Percentiles rank a stretch among this genome's conserved stretches.
Evolutionary conservation across 2,888 invertebrate genomes (phyloP).

Genomic region (Callimorpha dominula): DNA sequence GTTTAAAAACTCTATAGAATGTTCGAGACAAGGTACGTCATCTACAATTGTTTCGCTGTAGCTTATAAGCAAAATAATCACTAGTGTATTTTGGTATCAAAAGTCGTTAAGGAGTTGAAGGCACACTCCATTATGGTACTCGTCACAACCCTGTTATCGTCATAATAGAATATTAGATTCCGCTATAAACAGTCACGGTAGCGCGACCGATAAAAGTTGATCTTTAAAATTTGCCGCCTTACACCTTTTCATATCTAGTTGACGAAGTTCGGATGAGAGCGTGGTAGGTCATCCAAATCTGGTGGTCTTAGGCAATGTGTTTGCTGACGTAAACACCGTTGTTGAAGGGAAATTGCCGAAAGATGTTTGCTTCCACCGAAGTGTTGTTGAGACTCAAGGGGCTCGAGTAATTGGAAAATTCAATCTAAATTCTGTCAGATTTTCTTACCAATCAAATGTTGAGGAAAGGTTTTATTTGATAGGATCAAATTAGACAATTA

Average conservation of each 20-base stretch:
- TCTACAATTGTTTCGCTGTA: constrained; percentile 44
- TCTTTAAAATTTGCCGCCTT: constrained; percentile 61
- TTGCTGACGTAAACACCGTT: constrained; percentile 70
- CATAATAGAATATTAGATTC: constrained; percentile 82
- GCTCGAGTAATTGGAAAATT: constrained; percentile 69
- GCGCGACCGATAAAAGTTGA: constrained; percentile 67
- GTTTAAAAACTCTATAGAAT: constrained; percentile 51
- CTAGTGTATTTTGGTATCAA: constrained; percentile 46
- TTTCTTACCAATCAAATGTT: constrained; percentile 51
- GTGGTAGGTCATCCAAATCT: constrained; percentile 54
- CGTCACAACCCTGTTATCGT: constrained; percentile 68
- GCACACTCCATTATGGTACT: constrained; percentile 71
- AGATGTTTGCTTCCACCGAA: constrained; percentile 69
- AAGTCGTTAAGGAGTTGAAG: constrained; percentile 56
- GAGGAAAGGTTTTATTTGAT: constrained; percentile 35
- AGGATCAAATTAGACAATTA: constrained; percentile 43
- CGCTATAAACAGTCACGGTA: constrained; percentile 69
- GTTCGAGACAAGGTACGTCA: constrained; percentile 54
- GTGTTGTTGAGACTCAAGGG: constrained; percentile 60
- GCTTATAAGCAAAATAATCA: constrained; percentile 55
- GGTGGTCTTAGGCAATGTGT: constrained; percentile 62
- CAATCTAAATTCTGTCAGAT: constrained; percentile 66
- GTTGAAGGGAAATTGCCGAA: constrained; percentile 68
- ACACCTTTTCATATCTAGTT: constrained; percentile 31
- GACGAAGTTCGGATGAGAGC: constrained; percentile 29